Conservation (phyloP, 53 echinoderm and acorn worm species). For the Zoroaster sp. region DNA sequence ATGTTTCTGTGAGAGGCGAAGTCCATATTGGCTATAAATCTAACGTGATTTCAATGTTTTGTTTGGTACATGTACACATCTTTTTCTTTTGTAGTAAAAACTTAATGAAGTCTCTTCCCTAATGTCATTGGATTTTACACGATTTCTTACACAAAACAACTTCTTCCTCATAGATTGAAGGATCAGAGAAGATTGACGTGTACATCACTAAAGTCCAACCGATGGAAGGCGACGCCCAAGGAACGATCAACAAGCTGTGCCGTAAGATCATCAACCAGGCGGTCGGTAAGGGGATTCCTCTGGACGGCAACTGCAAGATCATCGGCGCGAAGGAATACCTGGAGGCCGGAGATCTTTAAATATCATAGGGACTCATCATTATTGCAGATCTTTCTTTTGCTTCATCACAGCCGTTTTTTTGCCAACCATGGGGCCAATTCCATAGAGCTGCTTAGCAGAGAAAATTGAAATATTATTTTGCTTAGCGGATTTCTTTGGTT, state of each 20-base stretch:
- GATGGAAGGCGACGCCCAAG: slow-evolving; percentile 53
- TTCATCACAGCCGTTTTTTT: no score
- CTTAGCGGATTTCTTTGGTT: no score
- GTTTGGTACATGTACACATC: no score
- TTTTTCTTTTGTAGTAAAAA: no score
- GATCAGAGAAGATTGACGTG: slow-evolving; percentile 47
- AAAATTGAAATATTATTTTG: no score
- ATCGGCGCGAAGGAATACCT: slow-evolving; percentile 72
- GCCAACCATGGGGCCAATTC: no score
- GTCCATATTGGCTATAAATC: no score
- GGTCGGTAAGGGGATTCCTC: slow-evolving; percentile 52
- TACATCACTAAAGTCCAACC: slow-evolving; percentile 48
- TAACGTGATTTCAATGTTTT: no score
- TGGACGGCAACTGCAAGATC: slow-evolving; percentile 55
- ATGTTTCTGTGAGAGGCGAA: no score
- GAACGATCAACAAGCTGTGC: slow-evolving; percentile 14
- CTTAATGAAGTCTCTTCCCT: no score
- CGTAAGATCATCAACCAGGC: slow-evolving; percentile 44
- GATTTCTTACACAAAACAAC: not conserved
- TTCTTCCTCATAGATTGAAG: not conserved
- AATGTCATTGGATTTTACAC: no score
- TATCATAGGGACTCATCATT: not conserved
- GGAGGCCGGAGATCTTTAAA: slow-evolving; percentile 58
- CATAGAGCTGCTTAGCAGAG: not conserved
- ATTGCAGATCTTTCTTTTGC: no score